Evolutionary conservation across 2,797 vertebrate species (phyloP).

Genomic region (Acanthopagrus latus): DNA sequence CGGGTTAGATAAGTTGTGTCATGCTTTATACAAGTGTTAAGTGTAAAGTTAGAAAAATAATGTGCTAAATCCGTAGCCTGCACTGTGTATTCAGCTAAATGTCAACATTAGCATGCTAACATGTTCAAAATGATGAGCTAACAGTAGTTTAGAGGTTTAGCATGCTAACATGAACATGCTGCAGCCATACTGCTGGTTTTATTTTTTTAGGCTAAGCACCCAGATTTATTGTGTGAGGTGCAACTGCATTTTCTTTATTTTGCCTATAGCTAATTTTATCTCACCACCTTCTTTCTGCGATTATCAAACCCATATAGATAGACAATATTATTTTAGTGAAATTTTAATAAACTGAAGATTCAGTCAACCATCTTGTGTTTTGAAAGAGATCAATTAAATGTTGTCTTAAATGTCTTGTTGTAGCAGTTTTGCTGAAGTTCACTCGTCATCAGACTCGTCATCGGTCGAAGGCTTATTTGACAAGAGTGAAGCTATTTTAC

Average conservation of each 20-base stretch:
- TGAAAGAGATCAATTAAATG: neutral
- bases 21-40: no score
- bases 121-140: no score
- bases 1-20: no score
- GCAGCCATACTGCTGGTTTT: neutral
- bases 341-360: neutral
- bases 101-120: neutral
- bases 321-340: neutral
- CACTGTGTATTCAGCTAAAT: neutral
- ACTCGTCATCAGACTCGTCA: conserved; percentile 14
- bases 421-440: conserved; percentile 7
- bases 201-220: neutral
- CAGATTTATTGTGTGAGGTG: neutral
- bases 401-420: conserved; percentile 6
- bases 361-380: neutral
- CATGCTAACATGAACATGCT: conserved; percentile 1
- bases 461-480: neutral
- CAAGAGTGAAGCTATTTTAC: conserved; percentile 14
- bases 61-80: no score
- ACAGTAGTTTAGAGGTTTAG: neutral
- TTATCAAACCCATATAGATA: neutral
- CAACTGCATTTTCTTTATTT: neutral
- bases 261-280: neutral
- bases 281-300: neutral
- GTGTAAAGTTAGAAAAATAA: no score